Conservation (phyloP, 1,140 invertebrate genomes). For the Tetramorium parvispinum region DNA sequence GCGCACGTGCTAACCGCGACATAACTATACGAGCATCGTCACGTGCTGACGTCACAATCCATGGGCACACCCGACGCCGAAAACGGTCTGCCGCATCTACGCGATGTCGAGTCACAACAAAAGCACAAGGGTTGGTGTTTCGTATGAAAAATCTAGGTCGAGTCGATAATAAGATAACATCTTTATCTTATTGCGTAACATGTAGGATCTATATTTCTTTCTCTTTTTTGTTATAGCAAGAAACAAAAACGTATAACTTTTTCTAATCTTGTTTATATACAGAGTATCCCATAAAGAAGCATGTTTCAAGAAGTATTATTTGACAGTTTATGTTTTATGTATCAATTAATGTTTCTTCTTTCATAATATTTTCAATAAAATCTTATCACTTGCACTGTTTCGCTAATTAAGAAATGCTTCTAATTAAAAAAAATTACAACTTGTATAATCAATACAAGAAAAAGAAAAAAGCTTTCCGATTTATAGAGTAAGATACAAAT, state of each 20-base stretch:
- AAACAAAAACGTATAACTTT: not conserved
- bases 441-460: too few relatives aligned
- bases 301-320: too few relatives aligned
- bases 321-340: too few relatives aligned
- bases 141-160: constrained; percentile 50
- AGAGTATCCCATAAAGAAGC: not conserved
- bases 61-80: constrained; percentile 28
- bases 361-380: too few relatives aligned
- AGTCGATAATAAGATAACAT: constrained; percentile 22
- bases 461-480: not conserved
- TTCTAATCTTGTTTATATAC: not conserved
- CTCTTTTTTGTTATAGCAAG: not conserved
- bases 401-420: too few relatives aligned
- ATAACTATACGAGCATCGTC: constrained; percentile 52
- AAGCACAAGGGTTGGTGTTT: not conserved
- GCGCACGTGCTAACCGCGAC: constrained; percentile 41
- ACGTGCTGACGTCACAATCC: constrained; percentile 42
- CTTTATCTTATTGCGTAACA: constrained; percentile 17
- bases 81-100: constrained; percentile 21
- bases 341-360: too few relatives aligned
- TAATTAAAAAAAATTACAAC: too few relatives aligned
- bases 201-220: not conserved
- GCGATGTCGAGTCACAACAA: constrained; percentile 11
- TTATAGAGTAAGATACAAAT: not conserved
- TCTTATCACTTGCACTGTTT: too few relatives aligned